Conservation (phyloP, 2,113 vertebrate genomes). For the Amblyornis subalaris region DNA sequence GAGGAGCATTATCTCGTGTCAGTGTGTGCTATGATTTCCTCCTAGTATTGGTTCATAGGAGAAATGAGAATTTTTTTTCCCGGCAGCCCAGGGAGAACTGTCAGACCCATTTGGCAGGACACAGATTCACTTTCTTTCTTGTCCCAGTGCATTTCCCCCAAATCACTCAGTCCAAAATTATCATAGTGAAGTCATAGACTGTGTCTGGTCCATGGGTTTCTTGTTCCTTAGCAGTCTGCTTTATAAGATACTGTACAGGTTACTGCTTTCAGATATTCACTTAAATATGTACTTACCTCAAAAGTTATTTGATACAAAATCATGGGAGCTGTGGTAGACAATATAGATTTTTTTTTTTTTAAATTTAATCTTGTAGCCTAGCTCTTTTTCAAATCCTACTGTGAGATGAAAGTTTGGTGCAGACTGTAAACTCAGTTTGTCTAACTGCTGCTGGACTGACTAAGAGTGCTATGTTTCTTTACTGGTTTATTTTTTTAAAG, state of each 20-base stretch:
- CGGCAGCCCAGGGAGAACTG: neutral
- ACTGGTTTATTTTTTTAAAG: neutral
- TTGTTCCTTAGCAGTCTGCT: neutral
- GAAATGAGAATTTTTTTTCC: neutral
- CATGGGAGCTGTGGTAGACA: neutral
- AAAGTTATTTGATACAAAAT: neutral
- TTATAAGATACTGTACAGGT: neutral
- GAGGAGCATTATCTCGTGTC: neutral
- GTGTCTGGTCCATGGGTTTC: neutral
- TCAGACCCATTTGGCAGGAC: neutral
- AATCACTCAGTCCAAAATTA: neutral
- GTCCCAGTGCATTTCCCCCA: neutral
- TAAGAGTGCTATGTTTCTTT: neutral
- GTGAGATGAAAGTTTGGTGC: neutral
- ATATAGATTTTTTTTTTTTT: neutral
- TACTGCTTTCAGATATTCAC: neutral
- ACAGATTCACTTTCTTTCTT: neutral
- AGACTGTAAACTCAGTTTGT: neutral
- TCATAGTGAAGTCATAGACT: neutral
- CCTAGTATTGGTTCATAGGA: neutral
- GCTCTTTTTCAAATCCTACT: neutral
- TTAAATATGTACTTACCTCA: neutral
- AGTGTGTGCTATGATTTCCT: neutral
- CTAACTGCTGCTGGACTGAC: neutral
- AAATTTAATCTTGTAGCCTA: neutral